Conservation (phyloP, 2,797 vertebrate genomes). For the Hypotaenidia okinawae region DNA sequence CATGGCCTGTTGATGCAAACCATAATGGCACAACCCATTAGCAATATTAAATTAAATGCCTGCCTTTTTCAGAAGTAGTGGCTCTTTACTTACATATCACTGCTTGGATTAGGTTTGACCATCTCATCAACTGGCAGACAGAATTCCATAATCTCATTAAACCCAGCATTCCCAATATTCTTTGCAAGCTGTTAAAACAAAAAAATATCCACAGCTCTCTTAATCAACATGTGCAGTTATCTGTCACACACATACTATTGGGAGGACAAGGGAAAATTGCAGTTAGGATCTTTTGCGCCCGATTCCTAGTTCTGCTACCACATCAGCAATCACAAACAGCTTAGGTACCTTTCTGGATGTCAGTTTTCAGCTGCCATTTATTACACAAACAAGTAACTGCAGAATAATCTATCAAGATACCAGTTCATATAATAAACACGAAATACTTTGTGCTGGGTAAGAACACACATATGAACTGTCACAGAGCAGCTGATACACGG, state of each 20-base stretch:
- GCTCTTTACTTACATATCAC: conserved; percentile 91
- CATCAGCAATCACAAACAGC: background rate
- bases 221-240: background rate
- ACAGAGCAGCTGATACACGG: background rate
- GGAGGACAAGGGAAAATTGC: background rate
- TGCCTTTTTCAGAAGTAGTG: background rate
- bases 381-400: background rate
- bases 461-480: background rate
- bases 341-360: background rate
- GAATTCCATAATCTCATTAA: conserved; percentile 99
- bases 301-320: background rate
- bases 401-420: background rate
- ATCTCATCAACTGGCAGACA: conserved; percentile 88
- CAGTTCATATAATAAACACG: background rate
- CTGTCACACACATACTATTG: background rate
- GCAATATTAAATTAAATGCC: background rate
- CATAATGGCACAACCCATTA: background rate
- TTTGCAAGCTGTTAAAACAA: conserved; percentile 91
- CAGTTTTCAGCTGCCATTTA: background rate
- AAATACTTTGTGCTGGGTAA: background rate
- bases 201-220: background rate
- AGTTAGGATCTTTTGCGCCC: background rate
- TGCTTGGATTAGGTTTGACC: conserved; percentile 91
- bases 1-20: background rate
- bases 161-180: conserved; percentile 97